phyloP scores from a whole-genome alignment of 2,113 vertebrate species.

The Damaliscus lunatus region DNA sequence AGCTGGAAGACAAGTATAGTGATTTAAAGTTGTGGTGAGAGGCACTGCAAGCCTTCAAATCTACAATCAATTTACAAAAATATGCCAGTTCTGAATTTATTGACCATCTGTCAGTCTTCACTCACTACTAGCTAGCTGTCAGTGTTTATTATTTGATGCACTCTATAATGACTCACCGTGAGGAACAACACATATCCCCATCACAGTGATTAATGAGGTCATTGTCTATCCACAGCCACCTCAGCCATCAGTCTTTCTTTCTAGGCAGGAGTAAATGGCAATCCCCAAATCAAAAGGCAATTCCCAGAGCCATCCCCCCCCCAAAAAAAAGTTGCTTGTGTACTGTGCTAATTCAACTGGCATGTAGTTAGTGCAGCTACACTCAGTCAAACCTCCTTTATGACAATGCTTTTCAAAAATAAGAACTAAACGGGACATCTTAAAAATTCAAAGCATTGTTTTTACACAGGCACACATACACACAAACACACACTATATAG shows the following conservation, averaged over 20 bases:
- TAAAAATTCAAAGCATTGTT: not conserved
- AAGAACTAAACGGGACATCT: not conserved
- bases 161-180: conserved; percentile 78
- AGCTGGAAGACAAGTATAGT: conserved; percentile 69
- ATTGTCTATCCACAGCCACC: conserved; percentile 67
- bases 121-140: conserved; percentile 77
- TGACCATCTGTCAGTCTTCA: conserved; percentile 83
- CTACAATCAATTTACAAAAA: conserved; percentile 76
- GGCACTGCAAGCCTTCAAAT: conserved; percentile 68
- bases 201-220: conserved; percentile 81
- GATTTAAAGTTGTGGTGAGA: conserved; percentile 65
- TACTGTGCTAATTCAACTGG: not conserved
- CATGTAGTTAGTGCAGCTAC: conserved; percentile 17
- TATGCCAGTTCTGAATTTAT: conserved; percentile 78
- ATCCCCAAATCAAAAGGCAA: conserved; percentile 48
- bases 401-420: not conserved
- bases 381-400: not conserved
- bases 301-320: conserved; percentile 20
- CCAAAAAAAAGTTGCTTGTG: not conserved
- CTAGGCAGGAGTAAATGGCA: not conserved
- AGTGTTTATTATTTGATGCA: conserved; percentile 80
- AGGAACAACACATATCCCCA: conserved; percentile 75
- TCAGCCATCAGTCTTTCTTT: conserved; percentile 71
- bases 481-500: not conserved
- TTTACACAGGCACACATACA: not conserved